These are phyloP conservation scores for Capitella teleta DNA, from an alignment of 1,140 invertebrate genomes.

Conservation along the genomic window DNA sequence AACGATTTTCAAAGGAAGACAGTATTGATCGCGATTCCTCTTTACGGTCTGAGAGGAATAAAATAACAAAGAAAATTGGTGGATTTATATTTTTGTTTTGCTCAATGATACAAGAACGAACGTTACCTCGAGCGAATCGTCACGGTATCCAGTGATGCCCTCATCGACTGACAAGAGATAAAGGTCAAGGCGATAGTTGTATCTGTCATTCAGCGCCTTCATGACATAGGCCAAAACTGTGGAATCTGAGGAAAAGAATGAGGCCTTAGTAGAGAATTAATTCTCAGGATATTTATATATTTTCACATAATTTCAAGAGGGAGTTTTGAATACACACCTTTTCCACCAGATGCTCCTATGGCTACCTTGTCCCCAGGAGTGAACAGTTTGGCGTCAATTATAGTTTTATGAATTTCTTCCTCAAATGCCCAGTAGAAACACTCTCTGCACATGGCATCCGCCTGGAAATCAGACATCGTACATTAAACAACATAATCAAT, in stretches of 20 bases:
- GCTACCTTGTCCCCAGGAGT: constrained; percentile 76
- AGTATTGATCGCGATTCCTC: constrained; percentile 84
- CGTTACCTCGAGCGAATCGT: constrained; percentile 91
- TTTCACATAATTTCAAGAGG: background rate
- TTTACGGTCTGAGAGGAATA: constrained; percentile 66
- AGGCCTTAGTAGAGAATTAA: too few relatives aligned
- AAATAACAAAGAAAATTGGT: too few relatives aligned
- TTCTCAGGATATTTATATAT: too few relatives aligned
- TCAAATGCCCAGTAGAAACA: constrained; percentile 94
- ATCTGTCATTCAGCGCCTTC: constrained; percentile 79
- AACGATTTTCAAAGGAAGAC: constrained; percentile 85
- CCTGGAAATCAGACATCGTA: constrained; percentile 34
- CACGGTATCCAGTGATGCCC: constrained; percentile 94
- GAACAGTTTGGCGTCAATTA: constrained; percentile 73
- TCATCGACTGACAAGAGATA: constrained; percentile 94
- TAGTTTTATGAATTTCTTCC: constrained; percentile 91
- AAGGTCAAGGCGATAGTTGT: constrained; percentile 84
- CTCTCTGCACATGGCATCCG: constrained; percentile 82
- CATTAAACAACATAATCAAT: background rate
- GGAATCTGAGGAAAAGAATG: constrained; percentile 71
- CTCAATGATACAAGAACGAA: too few relatives aligned
- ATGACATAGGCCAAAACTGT: constrained; percentile 85
- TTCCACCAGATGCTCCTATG: constrained; percentile 93
- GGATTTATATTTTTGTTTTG: too few relatives aligned
- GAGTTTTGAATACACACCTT: constrained; percentile 44